Evolutionary conservation across 1,140 invertebrate species (phyloP), one percentile per base, ranked within the genome.

Genomic region (Papilio xuthus): DNA sequence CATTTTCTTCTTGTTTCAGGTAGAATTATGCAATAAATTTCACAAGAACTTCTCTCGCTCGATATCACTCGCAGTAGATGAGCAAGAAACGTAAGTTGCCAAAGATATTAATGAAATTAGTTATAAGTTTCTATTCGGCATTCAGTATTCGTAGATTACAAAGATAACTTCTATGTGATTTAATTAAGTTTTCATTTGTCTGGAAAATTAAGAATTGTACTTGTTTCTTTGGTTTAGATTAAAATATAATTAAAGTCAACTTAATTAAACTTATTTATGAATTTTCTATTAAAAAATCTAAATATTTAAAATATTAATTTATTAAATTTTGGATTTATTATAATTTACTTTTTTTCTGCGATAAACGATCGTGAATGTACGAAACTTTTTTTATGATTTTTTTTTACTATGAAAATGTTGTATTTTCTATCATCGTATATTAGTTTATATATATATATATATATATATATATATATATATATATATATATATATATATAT

Each of bases 11-110:
- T 94, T 94, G 91, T 93, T 94, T 85, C 92, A 94, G 92, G 92
- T 94, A 94, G 92, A 93, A 92, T 94, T 94, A 94, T 93, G 90
- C 91, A 91, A 93, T 92, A 91, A 93, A 88, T 93, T 86, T 87
- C 83, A 89, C 90, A 82, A 94, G 92, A 90, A 91, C 83, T 90
- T 90, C 82, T 90, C 88, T 91, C 85, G 88, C 78, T 90, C 82
- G 81, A 82, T 88, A 84, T 80, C 78, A 70, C 82, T 75, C 80
- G 82, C 84, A 85, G 79, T 87, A 85, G 83, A 86, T 80, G 84
- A 85, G 84, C 87, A 88, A 86, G 86, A 87, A 89, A 92, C 81
- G 91, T 93, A 92, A 93, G 92, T 93, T 88, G 67, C 79, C 80
- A 83, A 83, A 78, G 73, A 75, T 75, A 75, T 82, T 78, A 84